phyloP scores from a whole-genome alignment of 2,888 invertebrate genomes.

The Eupithecia vulgata region DNA sequence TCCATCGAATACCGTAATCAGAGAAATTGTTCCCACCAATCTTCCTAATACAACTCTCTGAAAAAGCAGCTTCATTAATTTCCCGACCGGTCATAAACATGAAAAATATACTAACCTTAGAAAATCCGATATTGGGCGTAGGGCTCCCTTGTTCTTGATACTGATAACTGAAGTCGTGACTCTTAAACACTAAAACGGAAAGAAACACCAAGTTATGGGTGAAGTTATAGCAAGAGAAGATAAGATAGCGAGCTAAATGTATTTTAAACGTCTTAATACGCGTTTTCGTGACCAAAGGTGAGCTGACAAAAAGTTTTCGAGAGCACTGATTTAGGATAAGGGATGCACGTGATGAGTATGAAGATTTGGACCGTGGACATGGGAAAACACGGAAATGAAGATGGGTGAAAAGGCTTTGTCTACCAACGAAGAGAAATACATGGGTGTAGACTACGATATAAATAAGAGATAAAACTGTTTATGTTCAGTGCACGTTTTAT shows the following conservation, averaged over 20 bases:
- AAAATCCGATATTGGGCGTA: constrained; percentile 95
- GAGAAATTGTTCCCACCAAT: not conserved
- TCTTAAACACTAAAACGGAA: constrained; percentile 93
- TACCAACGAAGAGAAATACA: not conserved
- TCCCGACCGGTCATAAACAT: constrained; percentile 59
- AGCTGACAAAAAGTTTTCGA: constrained; percentile 75
- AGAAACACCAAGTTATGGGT: constrained; percentile 82
- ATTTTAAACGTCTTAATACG: constrained; percentile 83
- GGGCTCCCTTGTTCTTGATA: constrained; percentile 88
- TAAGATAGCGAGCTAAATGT: constrained; percentile 82
- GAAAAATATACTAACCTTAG: constrained; percentile 87
- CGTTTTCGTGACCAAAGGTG: constrained; percentile 81
- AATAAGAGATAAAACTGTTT: not conserved
- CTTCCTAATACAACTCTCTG: not conserved
- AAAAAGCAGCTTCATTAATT: not conserved
- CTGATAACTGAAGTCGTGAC: constrained; percentile 87
- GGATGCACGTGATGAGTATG: constrained; percentile 73
- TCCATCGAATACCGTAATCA: not conserved
- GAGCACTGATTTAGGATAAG: constrained; percentile 71
- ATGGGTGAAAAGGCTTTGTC: constrained; percentile 33
- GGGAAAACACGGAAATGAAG: constrained; percentile 61
- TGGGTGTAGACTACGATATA: not conserved
- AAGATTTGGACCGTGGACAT: constrained; percentile 72
- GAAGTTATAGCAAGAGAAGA: constrained; percentile 76
- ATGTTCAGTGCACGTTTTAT: constrained; percentile 2